phyloP scores from a whole-genome alignment of 2,797 vertebrate genomes.

The Linurgus olivaceus region DNA sequence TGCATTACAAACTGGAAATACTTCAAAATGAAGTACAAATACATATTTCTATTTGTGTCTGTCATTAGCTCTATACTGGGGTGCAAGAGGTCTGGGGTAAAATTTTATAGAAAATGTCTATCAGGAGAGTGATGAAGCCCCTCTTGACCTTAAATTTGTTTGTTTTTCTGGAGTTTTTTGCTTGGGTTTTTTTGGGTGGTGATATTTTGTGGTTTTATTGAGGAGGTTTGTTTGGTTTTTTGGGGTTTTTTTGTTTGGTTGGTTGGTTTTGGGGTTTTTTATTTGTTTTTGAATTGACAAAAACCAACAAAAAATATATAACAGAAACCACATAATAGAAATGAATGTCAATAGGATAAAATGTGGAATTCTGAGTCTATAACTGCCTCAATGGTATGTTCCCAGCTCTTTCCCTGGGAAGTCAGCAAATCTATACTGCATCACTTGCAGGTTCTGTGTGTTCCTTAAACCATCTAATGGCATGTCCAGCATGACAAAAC shows the following conservation, averaged over 20 bases:
- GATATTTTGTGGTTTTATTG: not conserved
- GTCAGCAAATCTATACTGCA: not conserved
- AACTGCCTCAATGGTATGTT: not conserved
- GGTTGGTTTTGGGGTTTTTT: not conserved
- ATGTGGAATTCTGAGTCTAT: not conserved
- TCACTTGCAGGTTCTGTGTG: not conserved
- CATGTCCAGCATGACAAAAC: not conserved
- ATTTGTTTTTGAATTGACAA: not conserved
- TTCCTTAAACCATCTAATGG: not conserved
- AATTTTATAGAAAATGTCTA: not conserved
- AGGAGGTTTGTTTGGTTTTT: not conserved
- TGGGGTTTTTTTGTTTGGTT: not conserved
- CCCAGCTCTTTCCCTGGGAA: not conserved
- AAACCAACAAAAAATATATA: not conserved
- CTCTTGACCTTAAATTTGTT: not conserved
- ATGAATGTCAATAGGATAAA: not conserved
- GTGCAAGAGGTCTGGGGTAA: not conserved
- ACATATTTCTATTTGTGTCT: not conserved
- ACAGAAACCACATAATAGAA: not conserved
- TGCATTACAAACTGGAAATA: not conserved
- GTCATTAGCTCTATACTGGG: not conserved
- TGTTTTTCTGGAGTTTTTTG: not conserved
- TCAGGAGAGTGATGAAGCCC: not conserved
- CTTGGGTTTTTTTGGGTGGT: too few species aligned
- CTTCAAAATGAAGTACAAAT: not conserved